Base-by-base conservation (phyloP, 2,888 invertebrate species). In the Mamestra brassicae region DNA sequence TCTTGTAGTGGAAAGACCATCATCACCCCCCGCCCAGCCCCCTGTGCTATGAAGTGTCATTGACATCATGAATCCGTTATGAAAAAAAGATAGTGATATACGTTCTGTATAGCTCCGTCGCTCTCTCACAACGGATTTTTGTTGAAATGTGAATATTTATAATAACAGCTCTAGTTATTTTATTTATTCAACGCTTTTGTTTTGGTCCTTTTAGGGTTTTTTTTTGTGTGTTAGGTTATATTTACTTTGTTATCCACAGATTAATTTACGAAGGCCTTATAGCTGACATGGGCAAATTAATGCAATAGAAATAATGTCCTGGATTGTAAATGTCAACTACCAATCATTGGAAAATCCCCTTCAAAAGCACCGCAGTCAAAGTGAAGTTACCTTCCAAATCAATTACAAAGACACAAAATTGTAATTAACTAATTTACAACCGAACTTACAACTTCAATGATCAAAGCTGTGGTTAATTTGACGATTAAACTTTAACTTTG, bases 361-460 rank as follows among this genome's bases (percentile, higher is more conserved):
- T 55, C 60, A 74, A 73, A 66, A 4, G 26, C 11, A 54, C 60
- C 61, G 61, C 64, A 11, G 26, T 61, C 50, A 74, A 45, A 34
- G 7, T 54, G 4, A 52, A 52, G 7, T 42, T 68, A 55, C 74
- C 61, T 45, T 26, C 26, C 26, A 6, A 54, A 65, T 38, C 6
- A 3, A 58, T 84, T 74, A n/a, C 38, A 17, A 45, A 60, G 50
- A 17, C 42, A 47, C 50, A 61, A 61, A 71, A 71, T 60, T 2
- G 67, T 78, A 70, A 74, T 72, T 62, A 76, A 69, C 50, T 50
- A 64, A 74, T 76, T 80, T 68, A 84, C 69, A 58, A 70, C 52
- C 11, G 13, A 74, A 38, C 58, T 71, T 66, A 71, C 63, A 54
- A 52, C 36, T 65, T 68, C 50, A 77, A 77, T 75, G 63, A 74